Percentiles rank a stretch among this genome's conserved stretches.
Conservation (phyloP, 2,888 invertebrate species). For the Aethes cnicana region DNA sequence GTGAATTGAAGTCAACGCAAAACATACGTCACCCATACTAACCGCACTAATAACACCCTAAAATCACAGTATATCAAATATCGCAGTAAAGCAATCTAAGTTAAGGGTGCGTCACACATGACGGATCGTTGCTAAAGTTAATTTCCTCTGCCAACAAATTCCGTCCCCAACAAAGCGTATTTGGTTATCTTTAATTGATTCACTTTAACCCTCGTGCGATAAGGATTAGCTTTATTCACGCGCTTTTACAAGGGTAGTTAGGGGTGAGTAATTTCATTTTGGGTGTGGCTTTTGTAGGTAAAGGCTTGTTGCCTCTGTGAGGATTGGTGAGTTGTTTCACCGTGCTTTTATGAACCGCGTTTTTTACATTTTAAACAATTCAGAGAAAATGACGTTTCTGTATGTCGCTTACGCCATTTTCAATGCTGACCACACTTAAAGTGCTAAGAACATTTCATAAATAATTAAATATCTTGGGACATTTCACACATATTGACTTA, state of each 20-base stretch:
- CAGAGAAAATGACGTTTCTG: too few relatives aligned
- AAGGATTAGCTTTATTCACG: slow-evolving; percentile 81
- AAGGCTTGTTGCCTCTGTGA: slow-evolving; percentile 34
- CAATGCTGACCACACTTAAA: too few relatives aligned
- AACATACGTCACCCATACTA: too few relatives aligned
- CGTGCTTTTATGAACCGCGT: too few relatives aligned
- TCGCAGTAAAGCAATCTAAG: slow-evolving; percentile 1
- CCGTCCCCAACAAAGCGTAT: slow-evolving; percentile 69
- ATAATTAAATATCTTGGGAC: too few relatives aligned
- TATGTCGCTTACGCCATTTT: too few relatives aligned
- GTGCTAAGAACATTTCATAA: too few relatives aligned
- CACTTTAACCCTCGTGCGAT: slow-evolving; percentile 75
- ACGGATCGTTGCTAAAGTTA: slow-evolving; percentile 55
- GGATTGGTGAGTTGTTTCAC: too few relatives aligned
- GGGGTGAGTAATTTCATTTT: slow-evolving; percentile 57
- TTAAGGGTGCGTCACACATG: slow-evolving; percentile 29
- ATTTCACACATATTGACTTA: too few relatives aligned
- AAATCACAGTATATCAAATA: slow-evolving; percentile 28
- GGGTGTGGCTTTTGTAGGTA: not conserved
- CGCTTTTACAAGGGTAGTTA: slow-evolving; percentile 81
- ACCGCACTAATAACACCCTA: too few relatives aligned
- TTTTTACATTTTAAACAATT: too few relatives aligned
- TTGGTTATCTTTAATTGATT: slow-evolving; percentile 83
- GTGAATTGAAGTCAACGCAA: too few relatives aligned
- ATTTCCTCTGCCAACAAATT: slow-evolving; percentile 78